Base-by-base conservation (phyloP, 2,888 invertebrate species). In the Frankliniella fusca region DNA sequence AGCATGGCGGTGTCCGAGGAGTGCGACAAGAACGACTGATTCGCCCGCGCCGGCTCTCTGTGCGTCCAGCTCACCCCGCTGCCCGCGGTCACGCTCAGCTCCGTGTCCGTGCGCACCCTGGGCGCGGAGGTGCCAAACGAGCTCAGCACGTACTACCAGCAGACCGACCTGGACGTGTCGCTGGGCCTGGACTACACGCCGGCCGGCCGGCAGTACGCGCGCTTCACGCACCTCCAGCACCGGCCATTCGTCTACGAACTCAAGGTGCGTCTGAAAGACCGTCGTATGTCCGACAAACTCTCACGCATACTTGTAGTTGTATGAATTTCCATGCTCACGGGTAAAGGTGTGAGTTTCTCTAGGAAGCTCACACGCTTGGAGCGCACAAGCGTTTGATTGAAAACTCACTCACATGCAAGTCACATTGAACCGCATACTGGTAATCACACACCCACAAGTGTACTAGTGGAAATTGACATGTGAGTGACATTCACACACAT, bases 151-250 rank as follows among this genome's bases (percentile, higher is more conserved):
- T 93, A 92, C 88, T 96, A 95, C 95, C 93, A 93, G 89, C 92
- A 93, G 88, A 93, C 93, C 82, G 93, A 93, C 81, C 90, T 95
- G 84, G 93, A 96, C 86, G 87, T 96, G 65, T 92, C 93, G 0
- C 91, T 94, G 0, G 96, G 96, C 0, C 90, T 96, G 86, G 95
- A 96, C 89, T 96, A 96, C 88, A 91, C 92, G 12, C 94, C 94
- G 0, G 90, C 94, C 0, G 95, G 95, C 80, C 88, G 92, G 76
- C 92, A 95, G 61, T 91, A 93, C 81, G 94, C 93, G 0, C 89
- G 93, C 38, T 93, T 94, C 87, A 94, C 93, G 0, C 96, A 96
- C 88, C 90, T 96, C 83, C 94, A 95, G 88, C 93, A 95, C 86
- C 89, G 91, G 10, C 91, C 91, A 0, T 96, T 92, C 89, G 89